These are phyloP conservation scores for Agriopis marginaria DNA, from an alignment of 2,888 invertebrate species.

Conservation along the genomic window DNA sequence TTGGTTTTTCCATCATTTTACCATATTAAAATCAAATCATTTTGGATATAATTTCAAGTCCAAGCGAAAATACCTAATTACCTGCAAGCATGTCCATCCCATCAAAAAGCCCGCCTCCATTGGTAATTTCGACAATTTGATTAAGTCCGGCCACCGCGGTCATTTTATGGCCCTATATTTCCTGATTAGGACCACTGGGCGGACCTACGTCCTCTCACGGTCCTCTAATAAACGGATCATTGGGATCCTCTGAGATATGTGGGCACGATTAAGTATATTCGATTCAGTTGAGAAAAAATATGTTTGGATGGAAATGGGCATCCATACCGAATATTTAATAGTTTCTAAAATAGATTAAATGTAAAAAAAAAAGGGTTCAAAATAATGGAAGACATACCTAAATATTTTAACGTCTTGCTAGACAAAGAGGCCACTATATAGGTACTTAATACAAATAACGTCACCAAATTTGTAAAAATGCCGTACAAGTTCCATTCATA, in stretches of 20 bases:
- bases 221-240: conserved; percentile 46
- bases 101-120: conserved; percentile 54
- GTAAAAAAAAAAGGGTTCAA: no score
- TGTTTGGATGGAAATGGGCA: background rate
- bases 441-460: no score
- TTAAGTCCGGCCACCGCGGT: conserved; percentile 72
- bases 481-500: no score
- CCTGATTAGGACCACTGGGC: conserved; percentile 76
- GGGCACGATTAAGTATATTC: conserved; percentile 30
- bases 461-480: no score
- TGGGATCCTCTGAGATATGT: conserved; percentile 38
- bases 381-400: no score
- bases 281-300: conserved; percentile 15
- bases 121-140: conserved; percentile 78
- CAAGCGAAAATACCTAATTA: conserved; percentile 43
- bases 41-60: no score
- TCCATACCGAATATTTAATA: no score
- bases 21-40: no score
- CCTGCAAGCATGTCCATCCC: conserved; percentile 42
- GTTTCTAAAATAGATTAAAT: background rate
- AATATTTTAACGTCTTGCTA: no score
- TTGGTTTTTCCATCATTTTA: no score
- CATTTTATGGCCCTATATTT: conserved; percentile 83
- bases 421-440: no score
- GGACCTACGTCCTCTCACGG: conserved; percentile 54